Evolutionary conservation across 2,797 vertebrate species (phyloP).

Genomic region (Mormyrus hasselquistii): DNA sequence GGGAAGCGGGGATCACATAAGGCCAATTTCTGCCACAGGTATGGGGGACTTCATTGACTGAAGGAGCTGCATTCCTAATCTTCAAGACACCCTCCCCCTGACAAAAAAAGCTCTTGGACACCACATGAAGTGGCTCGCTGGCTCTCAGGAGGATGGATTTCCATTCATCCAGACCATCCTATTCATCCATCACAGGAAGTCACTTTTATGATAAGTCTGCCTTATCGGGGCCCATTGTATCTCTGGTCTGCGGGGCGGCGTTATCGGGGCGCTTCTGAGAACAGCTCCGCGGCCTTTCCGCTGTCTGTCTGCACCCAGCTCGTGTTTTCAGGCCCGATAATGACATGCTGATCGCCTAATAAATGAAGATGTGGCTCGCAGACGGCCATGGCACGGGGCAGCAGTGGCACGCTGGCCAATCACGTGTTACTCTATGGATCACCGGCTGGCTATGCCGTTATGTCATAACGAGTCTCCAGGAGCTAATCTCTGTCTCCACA

Average conservation of each 20-base stretch:
- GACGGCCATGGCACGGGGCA: background rate
- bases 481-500: background rate
- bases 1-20: background rate
- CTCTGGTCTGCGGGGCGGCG: background rate
- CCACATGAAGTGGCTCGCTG: too few relatives aligned
- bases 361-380: background rate
- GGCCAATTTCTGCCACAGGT: background rate
- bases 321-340: background rate
- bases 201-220: background rate
- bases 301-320: background rate
- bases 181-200: constrained; percentile 5
- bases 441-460: background rate
- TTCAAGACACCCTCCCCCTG: background rate
- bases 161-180: background rate
- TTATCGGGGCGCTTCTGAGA: background rate
- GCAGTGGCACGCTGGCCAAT: background rate
- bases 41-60: background rate
- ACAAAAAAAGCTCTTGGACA: background rate
- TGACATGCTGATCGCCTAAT: background rate
- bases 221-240: background rate
- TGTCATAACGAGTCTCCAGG: background rate
- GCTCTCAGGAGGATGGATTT: background rate
- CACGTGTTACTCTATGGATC: background rate
- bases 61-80: background rate
- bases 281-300: background rate